These are phyloP conservation scores for Orussus abietinus DNA, from an alignment of 1,140 invertebrate genomes.

Conservation along the genomic window DNA sequence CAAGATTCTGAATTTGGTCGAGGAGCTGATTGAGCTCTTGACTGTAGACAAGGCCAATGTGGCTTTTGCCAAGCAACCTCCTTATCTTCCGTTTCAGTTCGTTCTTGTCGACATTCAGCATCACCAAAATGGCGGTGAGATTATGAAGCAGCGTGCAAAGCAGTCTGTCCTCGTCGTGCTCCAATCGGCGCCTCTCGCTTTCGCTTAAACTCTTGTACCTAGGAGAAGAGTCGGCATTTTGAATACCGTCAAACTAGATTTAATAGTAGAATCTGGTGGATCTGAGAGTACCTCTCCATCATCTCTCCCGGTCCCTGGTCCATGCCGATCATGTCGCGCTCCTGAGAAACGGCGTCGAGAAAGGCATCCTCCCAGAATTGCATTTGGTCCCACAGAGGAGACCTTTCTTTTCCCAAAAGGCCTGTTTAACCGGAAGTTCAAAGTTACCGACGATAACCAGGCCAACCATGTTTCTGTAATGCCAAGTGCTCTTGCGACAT, in stretches of 20 bases:
- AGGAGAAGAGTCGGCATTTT: no score
- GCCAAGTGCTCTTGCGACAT: no score
- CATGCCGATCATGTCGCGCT: constrained; percentile 99
- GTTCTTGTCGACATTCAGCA: constrained; percentile 84
- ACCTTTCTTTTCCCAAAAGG: constrained; percentile 68
- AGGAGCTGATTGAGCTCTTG: constrained; percentile 96
- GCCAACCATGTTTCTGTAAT: no score
- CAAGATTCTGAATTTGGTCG: constrained; percentile 92
- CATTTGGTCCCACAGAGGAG: constrained; percentile 97
- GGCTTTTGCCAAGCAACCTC: constrained; percentile 92
- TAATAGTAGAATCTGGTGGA: background rate
- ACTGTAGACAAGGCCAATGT: constrained; percentile 95
- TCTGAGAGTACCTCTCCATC: constrained; percentile 96
- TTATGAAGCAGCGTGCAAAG: constrained; percentile 96
- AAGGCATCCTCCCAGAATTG: constrained; percentile 99
- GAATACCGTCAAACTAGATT: constrained; percentile 5
- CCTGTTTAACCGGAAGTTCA: constrained; percentile 21
- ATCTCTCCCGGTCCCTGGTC: constrained; percentile 98
- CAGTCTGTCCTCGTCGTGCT: constrained; percentile 96
- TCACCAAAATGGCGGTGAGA: constrained; percentile 92
- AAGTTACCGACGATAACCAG: background rate
- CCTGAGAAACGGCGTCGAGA: constrained; percentile 96
- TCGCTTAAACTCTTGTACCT: constrained; percentile 91
- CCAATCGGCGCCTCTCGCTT: constrained; percentile 90
- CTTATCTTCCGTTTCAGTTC: constrained; percentile 91